These are phyloP conservation scores for human DNA, from an alignment of 2,113 vertebrate genomes.

Conservation along the genomic window GRCh38 chr20:2318501-2319000, in stretches of 20 bases:
- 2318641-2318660: not conserved
- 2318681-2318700: not conserved
- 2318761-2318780: not conserved
- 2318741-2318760: not conserved
- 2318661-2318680: not conserved
- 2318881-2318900: not conserved
- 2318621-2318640: not conserved
- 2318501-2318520: not conserved
- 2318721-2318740: not conserved
- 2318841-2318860: not conserved
- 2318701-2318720: not conserved
- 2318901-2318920: not conserved
- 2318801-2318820: not conserved
- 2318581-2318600: not conserved
- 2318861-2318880: not conserved
- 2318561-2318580: not conserved
- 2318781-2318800: not conserved
- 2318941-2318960: not conserved
- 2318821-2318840: not conserved
- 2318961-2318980: not conserved
- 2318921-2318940: not conserved
- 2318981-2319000: not conserved
- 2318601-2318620: not conserved
- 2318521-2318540: not conserved
- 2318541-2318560: constrained; percentile 16